Evolutionary conservation across 2,888 invertebrate species (phyloP), one percentile per base, ranked within the genome.

Genomic region (Dorcus hopei): DNA sequence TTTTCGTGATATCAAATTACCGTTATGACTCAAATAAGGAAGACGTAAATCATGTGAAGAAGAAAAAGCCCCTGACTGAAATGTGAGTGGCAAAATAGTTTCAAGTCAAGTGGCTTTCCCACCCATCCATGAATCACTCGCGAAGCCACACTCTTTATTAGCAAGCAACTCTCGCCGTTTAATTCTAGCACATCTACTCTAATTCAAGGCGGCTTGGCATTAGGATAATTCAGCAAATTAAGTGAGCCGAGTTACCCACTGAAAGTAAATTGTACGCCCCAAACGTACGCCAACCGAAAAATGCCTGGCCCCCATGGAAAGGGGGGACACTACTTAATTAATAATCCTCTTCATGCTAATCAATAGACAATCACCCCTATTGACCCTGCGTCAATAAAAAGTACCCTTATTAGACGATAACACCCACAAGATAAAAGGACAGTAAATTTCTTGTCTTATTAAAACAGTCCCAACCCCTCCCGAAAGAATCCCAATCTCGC

Each of bases 301-400:
- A 60, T 59, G 54, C 58, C 54, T 50, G 52, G 51, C 65, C 65
- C 64, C 64, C 63, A 64, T 64, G 59, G 57, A 66, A 62, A 63
- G 59, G 63, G 63, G 59, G 63, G 63, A 61, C 59, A 62, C 60
- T 62, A 62, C 65, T 69, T 69, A 68, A 69, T 69, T 69, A 68
- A 68, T 68, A 66, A 65, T 66, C 64, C 67, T 58, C 67, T 61
- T 65, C 59, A 54, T 57, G 52, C 57, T 61, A 68, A 68, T 68
- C 68, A 66, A 67, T 67, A 67, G 57, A 62, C 67, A 68, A 67
- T 68, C 67, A 64, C 68, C 68, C 68, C 65, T 64, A 68, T 68
- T 66, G 65, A 68, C 62, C 62, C 53, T 38, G 54, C 55, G 58
- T 57, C 51, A 62, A 61, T 61, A 63, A 65, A 62, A 63, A 64